Evolutionary conservation across 35 echinoderm and acorn worm genomes (phyloP), one percentile per base, ranked within the genome.

Genomic region (Antedon bifida): DNA sequence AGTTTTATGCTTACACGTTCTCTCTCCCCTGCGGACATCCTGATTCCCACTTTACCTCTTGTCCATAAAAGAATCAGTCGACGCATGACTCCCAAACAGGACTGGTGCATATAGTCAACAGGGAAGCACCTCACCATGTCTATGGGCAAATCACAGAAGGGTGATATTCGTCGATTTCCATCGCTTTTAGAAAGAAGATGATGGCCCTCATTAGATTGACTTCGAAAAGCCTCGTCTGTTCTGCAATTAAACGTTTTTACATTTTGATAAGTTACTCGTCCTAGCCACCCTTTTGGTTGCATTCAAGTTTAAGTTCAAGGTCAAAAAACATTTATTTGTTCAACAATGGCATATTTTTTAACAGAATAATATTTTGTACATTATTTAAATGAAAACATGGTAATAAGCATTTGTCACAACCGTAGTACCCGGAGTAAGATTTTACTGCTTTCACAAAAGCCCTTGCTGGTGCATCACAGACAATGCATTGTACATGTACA

Each of bases 71-170:
- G n/a, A n/a, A n/a, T n/a, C 29, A 91, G 46, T 81, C 77, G 84
- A 35, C 46, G 87, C 86, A 88, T 81, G 0, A 91, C 86, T 29
- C 85, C 90, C 21, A 88, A 82, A 31, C 90, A 90, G 11, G 81
- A 78, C 75, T 91, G 90, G 36, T 91, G 90, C 90, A 91, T 91
- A 36, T 80, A 88, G 78, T 85, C 88, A 12, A 85, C 0, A 64
- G 88, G 88, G 33, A 90, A 90, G 34, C 76, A 42, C 35, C 84
- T 77, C 16, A 89, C 38, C 81, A 89, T 89, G 34, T 89, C 87
- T 36, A 89, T 84, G 56, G 87, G 81, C 11, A 89, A 23, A 19
- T 89, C 32, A 55, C 81, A 89, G 21, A 89, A 78, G 46, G 87
- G 87, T n/a, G n/a, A n/a, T n/a, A n/a, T n/a, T n/a, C n/a, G n/a